Base-by-base conservation (phyloP, 2,113 vertebrate species). In the Noturus placidus region DNA sequence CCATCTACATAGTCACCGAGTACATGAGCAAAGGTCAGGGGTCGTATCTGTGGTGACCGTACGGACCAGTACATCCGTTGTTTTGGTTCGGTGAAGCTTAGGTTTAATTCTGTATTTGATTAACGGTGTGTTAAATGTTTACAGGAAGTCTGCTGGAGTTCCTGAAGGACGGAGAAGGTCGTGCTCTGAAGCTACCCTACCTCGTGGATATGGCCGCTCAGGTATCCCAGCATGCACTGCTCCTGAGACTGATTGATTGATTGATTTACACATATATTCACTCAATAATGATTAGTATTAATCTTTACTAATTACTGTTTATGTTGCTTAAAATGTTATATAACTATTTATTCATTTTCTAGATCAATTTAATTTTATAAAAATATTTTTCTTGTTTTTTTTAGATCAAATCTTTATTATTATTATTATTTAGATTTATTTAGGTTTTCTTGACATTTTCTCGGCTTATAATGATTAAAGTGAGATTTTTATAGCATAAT, bases 171-270 rank as follows among this genome's bases (percentile, higher is more conserved):
- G 97, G 96, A 90, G 97, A 98, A 93, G 97, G 97, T 93, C 95
- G 96, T 92, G 95, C 92, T 27, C 89, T 99, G 92, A 99, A 99
- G 91, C 93, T 99, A 88, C 98, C 98, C 0, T 97, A 99, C 89
- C 95, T 99, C 82, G 98, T 99, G 88, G 98, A 99, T 92, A 98
- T 99, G 97, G 98, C 98, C 0, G 97, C 97, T 35, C 98, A 99
- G 97, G 98, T 99, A 90, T 82, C 74, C 38, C 61, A 78, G 63
- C 42, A 35, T 54, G 52, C 61, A 72, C 54, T 33, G 65, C 80
- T 77, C 33, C 79, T 38, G 17, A 59, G 33, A 35, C 0, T 56
- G 50, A 22, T 20, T 52, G 4, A 30, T 0, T 38, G 4, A 69
- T 54, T 79, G 9, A 30, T 54, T 80, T 30, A 5, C n/a, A 22